Conservation (phyloP, 2,888 invertebrate genomes). For the Myopa tessellatipennis region DNA sequence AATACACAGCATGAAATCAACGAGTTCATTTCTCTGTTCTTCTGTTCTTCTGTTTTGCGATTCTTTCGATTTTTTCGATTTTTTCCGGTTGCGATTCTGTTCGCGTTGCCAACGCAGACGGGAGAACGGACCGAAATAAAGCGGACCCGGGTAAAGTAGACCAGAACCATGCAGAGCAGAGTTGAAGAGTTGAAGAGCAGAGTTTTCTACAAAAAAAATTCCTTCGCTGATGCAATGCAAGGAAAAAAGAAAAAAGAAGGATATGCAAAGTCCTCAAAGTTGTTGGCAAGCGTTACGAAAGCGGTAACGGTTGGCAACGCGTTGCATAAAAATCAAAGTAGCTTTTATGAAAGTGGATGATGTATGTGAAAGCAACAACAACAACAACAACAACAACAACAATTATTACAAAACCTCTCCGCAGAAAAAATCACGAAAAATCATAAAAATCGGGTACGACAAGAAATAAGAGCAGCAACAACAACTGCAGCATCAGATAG, state of each 20-base stretch:
- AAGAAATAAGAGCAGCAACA: conserved; percentile 1
- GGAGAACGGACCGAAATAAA: background rate
- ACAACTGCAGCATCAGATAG: conserved; percentile 2
- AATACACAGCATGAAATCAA: conserved; percentile 35
- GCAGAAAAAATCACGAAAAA: background rate
- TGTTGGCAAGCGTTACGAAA: conserved; percentile 5
- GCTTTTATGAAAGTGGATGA: conserved; percentile 19
- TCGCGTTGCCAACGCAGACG: background rate
- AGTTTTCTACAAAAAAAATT: background rate
- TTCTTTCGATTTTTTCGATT: background rate
- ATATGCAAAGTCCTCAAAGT: background rate
- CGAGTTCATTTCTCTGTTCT: background rate
- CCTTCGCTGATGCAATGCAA: background rate
- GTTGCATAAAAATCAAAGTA: conserved; percentile 27
- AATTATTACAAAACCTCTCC: background rate
- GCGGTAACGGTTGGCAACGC: conserved; percentile 5
- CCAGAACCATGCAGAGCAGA: too few species aligned
- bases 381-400: background rate
- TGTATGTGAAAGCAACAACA: background rate
- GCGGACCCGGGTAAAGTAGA: background rate
- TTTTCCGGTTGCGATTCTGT: background rate
- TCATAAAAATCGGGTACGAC: background rate
- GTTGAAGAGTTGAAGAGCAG: too few species aligned
- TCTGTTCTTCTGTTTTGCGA: background rate
- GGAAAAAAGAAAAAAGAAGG: background rate